phyloP scores from a whole-genome alignment of 2,888 invertebrate species.

The Microdon myrmicae region DNA sequence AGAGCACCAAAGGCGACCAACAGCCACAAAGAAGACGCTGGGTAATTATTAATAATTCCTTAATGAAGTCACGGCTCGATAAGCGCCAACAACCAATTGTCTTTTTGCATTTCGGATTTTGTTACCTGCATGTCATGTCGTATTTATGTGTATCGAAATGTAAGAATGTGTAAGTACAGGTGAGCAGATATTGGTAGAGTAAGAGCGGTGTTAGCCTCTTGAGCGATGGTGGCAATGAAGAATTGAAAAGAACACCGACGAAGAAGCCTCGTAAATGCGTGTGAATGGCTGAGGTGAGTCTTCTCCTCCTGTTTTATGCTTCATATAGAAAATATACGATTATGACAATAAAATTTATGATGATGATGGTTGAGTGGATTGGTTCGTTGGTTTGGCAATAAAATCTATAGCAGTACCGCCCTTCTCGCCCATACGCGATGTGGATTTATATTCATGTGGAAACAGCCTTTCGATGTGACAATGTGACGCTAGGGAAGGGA shows the following conservation, averaged over 20 bases:
- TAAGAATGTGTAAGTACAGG: slow-evolving; percentile 5
- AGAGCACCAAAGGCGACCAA: slow-evolving; percentile 6
- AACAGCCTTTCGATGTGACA: slow-evolving; percentile 26
- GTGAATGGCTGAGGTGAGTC: slow-evolving; percentile 45
- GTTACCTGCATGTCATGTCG: slow-evolving; percentile 16
- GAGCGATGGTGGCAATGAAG: slow-evolving; percentile 3
- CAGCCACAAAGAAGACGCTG: slow-evolving; percentile 23
- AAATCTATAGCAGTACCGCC: slow-evolving; percentile 51
- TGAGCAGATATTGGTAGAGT: slow-evolving; percentile 2
- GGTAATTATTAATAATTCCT: slow-evolving; percentile 56
- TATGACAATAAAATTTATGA: slow-evolving; percentile 53
- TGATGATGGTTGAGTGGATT: slow-evolving; percentile 52
- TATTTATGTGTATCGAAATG: slow-evolving; percentile 8
- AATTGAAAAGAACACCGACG: slow-evolving; percentile 19
- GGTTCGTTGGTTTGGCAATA: slow-evolving; percentile 52
- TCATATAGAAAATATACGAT: slow-evolving; percentile 51
- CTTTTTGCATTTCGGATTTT: slow-evolving; percentile 52
- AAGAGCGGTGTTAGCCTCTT: slow-evolving; percentile 2
- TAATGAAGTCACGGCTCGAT: slow-evolving; percentile 55
- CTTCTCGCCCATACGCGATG: slow-evolving; percentile 30
- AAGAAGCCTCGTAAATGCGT: slow-evolving; percentile 46
- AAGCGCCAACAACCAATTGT: slow-evolving; percentile 53
- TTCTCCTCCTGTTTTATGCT: slow-evolving; percentile 49
- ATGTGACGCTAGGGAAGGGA: slow-evolving; percentile 6
- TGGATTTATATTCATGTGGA: slow-evolving; percentile 10